Conservation (phyloP, 2,113 vertebrate genomes). For the Columbina picui region DNA sequence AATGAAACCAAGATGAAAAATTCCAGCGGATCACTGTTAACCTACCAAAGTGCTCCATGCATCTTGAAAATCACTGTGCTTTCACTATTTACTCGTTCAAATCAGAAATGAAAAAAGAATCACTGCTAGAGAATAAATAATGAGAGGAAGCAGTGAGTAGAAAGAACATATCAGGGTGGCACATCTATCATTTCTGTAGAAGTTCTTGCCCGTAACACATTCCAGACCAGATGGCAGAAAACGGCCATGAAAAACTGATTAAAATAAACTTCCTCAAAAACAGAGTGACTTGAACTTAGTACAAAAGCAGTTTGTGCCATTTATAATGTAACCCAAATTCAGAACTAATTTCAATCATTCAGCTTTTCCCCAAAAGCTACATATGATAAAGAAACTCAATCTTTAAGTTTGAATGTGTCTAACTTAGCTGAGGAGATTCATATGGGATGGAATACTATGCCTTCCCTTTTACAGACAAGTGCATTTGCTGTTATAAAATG, state of each 20-base stretch:
- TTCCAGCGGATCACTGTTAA: not conserved
- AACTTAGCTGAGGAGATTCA: not conserved
- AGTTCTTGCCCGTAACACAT: not conserved
- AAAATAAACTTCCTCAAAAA: not conserved
- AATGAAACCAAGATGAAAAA: not conserved
- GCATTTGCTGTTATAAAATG: not conserved
- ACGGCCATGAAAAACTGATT: not conserved
- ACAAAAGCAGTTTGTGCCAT: not conserved
- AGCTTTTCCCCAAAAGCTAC: not conserved
- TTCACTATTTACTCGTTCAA: not conserved
- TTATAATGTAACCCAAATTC: not conserved
- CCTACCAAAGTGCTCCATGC: not conserved
- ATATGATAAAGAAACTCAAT: not conserved
- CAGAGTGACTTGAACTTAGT: not conserved
- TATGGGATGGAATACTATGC: not conserved
- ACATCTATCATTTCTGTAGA: not conserved
- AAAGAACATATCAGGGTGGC: not conserved
- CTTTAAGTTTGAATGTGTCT: not conserved
- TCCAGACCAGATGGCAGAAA: not conserved
- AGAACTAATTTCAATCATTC: not conserved
- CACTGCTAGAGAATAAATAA: not conserved
- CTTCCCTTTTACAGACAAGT: not conserved
- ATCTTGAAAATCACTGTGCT: not conserved
- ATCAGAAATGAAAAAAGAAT: not conserved
- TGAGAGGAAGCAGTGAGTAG: not conserved